Conservation (phyloP, 2,888 invertebrate species). For the Tachina fera region DNA sequence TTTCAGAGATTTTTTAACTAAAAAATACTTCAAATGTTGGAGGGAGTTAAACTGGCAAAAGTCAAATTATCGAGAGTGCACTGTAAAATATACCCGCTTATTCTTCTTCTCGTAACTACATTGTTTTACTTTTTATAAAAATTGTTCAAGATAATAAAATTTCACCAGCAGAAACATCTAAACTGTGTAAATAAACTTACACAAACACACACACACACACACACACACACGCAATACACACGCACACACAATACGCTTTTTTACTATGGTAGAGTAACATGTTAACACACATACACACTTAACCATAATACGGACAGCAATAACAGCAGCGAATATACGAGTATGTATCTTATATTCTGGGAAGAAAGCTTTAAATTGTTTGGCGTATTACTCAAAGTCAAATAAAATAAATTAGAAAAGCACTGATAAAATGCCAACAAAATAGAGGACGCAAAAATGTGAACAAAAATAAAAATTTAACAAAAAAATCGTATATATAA, state of each 20-base stretch:
- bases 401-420: conserved; percentile 71
- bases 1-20: too few relatives aligned
- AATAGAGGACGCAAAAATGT: conserved; percentile 9
- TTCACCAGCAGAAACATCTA: conserved; percentile 30
- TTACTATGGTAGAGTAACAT: neutral
- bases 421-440: conserved; percentile 67
- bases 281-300: conserved; percentile 3
- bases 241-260: too few relatives aligned
- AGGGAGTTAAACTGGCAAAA: too few relatives aligned
- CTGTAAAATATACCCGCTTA: neutral
- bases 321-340: neutral
- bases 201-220: neutral
- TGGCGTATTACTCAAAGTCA: conserved; percentile 72
- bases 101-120: neutral
- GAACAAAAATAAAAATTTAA: conserved; percentile 6
- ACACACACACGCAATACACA: neutral
- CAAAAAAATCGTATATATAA: conserved; percentile 13
- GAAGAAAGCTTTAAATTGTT: conserved; percentile 63
- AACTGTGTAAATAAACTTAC: neutral
- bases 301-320: neutral
- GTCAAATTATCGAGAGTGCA: too few relatives aligned
- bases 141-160: conserved; percentile 45
- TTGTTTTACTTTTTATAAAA: conserved; percentile 21
- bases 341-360: conserved; percentile 13
- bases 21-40: neutral